Evolutionary conservation across 2,113 vertebrate species (phyloP).

Genomic region (Uropsilus gracilis): DNA sequence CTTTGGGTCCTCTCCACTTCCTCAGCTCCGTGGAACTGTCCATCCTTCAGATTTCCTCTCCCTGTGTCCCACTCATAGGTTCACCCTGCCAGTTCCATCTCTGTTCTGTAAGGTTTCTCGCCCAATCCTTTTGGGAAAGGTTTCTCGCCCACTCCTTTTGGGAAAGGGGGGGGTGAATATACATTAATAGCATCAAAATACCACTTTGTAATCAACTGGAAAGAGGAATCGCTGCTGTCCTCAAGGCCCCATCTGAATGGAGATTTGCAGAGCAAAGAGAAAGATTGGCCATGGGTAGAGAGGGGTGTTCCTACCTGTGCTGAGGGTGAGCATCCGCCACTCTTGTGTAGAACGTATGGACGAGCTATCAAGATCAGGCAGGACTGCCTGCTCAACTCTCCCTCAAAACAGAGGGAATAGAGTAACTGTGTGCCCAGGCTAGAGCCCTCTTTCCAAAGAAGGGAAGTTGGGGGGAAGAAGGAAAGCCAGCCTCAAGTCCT

Average conservation of each 20-base stretch:
- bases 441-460: neutral
- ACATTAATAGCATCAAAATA: slow-evolving; percentile 9
- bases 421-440: neutral
- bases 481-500: neutral
- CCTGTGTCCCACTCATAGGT: neutral
- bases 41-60: neutral
- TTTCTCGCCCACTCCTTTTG: neutral
- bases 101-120: neutral
- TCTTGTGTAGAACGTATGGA: fast-evolving
- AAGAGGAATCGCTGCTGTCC: neutral
- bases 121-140: neutral
- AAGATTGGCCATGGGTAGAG: neutral
- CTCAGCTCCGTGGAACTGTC: neutral
- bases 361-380: too few species aligned
- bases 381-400: too few species aligned
- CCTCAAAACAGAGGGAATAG: neutral
- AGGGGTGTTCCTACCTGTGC: neutral
- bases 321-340: neutral
- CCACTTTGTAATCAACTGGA: slow-evolving; percentile 14
- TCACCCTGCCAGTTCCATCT: neutral
- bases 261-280: neutral
- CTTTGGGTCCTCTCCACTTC: neutral
- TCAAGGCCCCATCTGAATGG: neutral
- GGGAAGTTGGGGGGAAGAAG: neutral
- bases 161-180: neutral